A percentile compares a stretch with the other conserved stretches of the same genome.
These are phyloP conservation scores for Leucophenga maculata DNA, from an alignment of 2,888 invertebrate species.

Conservation along the genomic window DNA sequence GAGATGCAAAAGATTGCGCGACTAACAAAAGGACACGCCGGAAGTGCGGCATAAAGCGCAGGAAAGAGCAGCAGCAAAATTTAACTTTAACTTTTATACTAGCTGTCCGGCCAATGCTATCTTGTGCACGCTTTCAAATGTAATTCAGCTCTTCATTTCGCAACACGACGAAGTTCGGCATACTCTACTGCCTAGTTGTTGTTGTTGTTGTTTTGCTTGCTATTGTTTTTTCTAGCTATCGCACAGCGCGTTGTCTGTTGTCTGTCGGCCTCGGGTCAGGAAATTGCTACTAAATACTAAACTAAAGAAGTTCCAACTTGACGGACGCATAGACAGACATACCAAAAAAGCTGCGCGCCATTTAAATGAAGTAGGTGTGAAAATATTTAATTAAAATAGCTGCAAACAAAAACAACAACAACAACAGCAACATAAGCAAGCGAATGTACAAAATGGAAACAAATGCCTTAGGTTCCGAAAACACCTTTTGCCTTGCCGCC, in stretches of 20 bases:
- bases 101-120: background rate
- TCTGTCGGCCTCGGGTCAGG: constrained; percentile 45
- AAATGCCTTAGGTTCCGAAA: background rate
- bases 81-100: background rate
- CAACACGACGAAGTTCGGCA: background rate
- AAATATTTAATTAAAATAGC: constrained; percentile 69
- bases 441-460: background rate
- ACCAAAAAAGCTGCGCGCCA: constrained; percentile 29
- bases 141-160: background rate
- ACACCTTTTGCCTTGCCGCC: background rate
- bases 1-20: background rate
- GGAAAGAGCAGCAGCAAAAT: background rate
- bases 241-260: background rate
- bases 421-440: constrained; percentile 39
- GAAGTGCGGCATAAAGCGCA: background rate
- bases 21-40: constrained; percentile 1
- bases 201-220: constrained; percentile 7
- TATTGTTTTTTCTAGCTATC: constrained; percentile 13
- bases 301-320: constrained; percentile 27
- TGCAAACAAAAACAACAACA: constrained; percentile 38
- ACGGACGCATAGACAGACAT: background rate
- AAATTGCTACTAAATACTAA: constrained; percentile 60
- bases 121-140: background rate
- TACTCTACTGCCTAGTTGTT: background rate
- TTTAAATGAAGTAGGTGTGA: constrained; percentile 63